Base-by-base conservation (phyloP, 1,140 invertebrate species). In the Chlorops oryzae region DNA sequence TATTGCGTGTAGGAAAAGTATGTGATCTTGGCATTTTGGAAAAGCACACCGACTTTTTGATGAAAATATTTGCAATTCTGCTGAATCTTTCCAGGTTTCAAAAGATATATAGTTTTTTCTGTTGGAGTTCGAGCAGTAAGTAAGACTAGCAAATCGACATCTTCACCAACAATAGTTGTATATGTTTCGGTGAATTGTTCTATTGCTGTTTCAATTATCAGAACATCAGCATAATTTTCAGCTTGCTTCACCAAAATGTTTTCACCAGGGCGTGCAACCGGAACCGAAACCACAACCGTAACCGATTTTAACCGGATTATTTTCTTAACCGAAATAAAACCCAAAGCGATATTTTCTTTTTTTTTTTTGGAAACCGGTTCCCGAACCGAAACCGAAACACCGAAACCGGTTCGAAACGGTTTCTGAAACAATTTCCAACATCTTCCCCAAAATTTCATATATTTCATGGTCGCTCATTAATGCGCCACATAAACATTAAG, bases 61-160 rank as follows among this genome's bases (percentile, higher is more conserved):
- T 15, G 56, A 59, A 58, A 54, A 52, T 21, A 62, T 51, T 56
- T 49, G 40, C 55, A 50, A 57, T 62, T 51, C 34, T 43, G n/a
- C 47, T 69, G 59, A 52, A 55, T 59, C 57, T 59, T 72, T 40
- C 58, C 64, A 21, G 64, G 65, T 60, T 72, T 69, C 49, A 68
- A 62, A 39, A 69, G 62, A 22, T 40, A 65, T 59, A 70, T 65
- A 49, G 24, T 62, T 57, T 66, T 59, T 50, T 63, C 57, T 59
- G 44, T 52, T 57, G 57, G 58, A 37, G 53, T 62, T 49, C 57
- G 56, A 47, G 61, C 55, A 56, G 56, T 65, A 12, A 70, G 45
- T 56, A 67, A 39, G 50, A 70, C 49, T 2, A 66, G 25, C 34
- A 70, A 56, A 41, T 65, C 59, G 23, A 58, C 55, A 55, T 62